Percentiles rank a stretch among this genome's conserved stretches.
phyloP scores from a whole-genome alignment of 2,113 vertebrate species.

The Osmerus eperlanus region DNA sequence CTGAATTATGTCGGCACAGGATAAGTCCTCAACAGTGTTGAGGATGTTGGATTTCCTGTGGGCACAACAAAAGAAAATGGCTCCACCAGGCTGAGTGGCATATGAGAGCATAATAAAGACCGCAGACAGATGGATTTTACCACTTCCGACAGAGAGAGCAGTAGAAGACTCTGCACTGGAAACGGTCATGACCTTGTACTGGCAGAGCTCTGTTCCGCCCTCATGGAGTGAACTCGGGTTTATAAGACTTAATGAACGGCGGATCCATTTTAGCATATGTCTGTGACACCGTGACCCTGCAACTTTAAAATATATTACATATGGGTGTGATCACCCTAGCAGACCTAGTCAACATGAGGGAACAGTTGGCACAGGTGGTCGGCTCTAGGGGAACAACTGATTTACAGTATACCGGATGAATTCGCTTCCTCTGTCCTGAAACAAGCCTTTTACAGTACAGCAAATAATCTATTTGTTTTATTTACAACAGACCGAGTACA shows the following conservation, averaged over 20 bases:
- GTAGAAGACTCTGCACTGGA: constrained; percentile 42
- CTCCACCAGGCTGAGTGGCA: constrained; percentile 56
- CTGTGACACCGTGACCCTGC: constrained; percentile 52
- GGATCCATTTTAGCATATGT: constrained; percentile 37
- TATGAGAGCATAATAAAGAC: constrained; percentile 44
- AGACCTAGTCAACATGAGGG: constrained; percentile 26
- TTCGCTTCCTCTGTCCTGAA: not conserved
- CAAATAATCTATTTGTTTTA: no score
- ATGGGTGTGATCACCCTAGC: constrained; percentile 53
- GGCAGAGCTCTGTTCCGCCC: constrained; percentile 44
- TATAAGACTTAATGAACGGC: constrained; percentile 58
- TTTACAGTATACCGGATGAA: constrained; percentile 9
- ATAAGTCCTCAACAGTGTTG: constrained; percentile 13
- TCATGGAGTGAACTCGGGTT: constrained; percentile 50
- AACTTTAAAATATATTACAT: constrained; percentile 44
- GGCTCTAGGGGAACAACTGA: constrained; percentile 16
- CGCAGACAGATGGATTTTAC: constrained; percentile 41
- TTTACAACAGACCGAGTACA: no score
- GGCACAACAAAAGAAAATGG: constrained; percentile 36
- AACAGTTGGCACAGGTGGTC: constrained; percentile 16
- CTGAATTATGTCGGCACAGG: constrained; percentile 14
- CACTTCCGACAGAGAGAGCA: constrained; percentile 57
- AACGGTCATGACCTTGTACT: constrained; percentile 45
- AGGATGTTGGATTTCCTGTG: constrained; percentile 45
- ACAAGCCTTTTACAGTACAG: no score